These are phyloP conservation scores for Tiaroga cobitis DNA, from an alignment of 2,797 vertebrate species.

Conservation along the genomic window DNA sequence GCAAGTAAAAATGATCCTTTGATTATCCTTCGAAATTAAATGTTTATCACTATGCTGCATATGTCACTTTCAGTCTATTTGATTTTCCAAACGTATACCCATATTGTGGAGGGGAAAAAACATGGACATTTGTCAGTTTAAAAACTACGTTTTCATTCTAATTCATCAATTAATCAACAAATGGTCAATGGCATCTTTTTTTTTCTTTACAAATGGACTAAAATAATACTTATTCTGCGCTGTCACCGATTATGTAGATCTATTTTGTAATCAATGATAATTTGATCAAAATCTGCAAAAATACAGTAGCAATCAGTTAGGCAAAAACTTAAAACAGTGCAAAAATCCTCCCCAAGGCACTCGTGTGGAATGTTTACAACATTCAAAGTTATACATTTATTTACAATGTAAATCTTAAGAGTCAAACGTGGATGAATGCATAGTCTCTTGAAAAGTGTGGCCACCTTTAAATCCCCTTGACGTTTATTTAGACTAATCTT, in stretches of 20 bases:
- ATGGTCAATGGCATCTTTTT: neutral
- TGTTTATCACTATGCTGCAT: neutral
- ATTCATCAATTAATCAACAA: neutral
- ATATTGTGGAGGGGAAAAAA: neutral
- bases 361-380: slow-evolving; percentile 84
- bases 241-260: slow-evolving; percentile 3
- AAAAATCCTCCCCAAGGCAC: slow-evolving; percentile 75
- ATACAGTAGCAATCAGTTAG: slow-evolving; percentile 69
- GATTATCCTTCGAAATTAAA: neutral
- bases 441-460: slow-evolving; percentile 22
- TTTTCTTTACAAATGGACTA: slow-evolving; percentile 19
- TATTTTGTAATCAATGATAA: neutral
- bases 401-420: slow-evolving; percentile 67
- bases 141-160: neutral
- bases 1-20: neutral
- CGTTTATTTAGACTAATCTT: slow-evolving; percentile 14
- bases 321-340: slow-evolving; percentile 84
- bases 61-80: neutral
- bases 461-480: slow-evolving; percentile 8
- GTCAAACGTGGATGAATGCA: slow-evolving; percentile 35
- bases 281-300: slow-evolving; percentile 40
- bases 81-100: neutral
- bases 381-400: slow-evolving; percentile 66
- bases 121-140: neutral
- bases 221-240: neutral